Base-by-base conservation (phyloP, 2,888 invertebrate genomes). In the Smittia sp. region DNA sequence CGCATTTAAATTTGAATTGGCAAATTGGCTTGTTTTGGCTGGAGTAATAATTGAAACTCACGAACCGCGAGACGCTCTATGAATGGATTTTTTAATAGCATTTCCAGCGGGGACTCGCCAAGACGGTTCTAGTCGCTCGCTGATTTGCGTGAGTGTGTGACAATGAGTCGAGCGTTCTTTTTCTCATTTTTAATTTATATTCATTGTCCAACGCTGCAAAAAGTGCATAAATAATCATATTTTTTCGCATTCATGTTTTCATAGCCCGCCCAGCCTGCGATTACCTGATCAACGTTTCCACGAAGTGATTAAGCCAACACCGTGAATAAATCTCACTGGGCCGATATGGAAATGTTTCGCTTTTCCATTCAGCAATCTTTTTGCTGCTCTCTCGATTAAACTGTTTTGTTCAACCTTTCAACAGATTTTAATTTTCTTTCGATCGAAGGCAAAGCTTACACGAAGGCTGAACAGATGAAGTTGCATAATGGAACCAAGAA, bases 1-100 rank as follows among this genome's bases (percentile, higher is more conserved):
- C 58, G 58, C 58, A 58, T 58, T 58, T 58, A 58, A 58, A 58
- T 58, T 18, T 58, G 58, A 58, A 58, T 58, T 3, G 58, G 24
- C 24, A 46, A 46, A 46, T 15, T 46, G n/a, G 52, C 15, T 46
- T 46, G 52, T 46, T 46, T 46, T 46, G 52, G 32, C 46, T 13
- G 46, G 46, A 46, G n/a, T 58, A 24, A 22, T 58, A 58, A 58
- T 58, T 58, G 58, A 58, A 46, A 46, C 46, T 46, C 46, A 46
- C 46, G 46, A 46, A n/a, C 15, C 15, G 46, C 46, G 46, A 46
- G 46, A 46, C 46, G 15, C n/a, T 46, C 46, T 46, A 58, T 58
- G 58, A 58, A 58, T 58, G 58, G 58, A 58, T 58, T 58, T 58
- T 15, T 46, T 46, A 46, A 46, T 46, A 13, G 46, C 13, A 15